phyloP scores from a whole-genome alignment of 2,113 vertebrate species.

The Lagenorhynchus albirostris region DNA sequence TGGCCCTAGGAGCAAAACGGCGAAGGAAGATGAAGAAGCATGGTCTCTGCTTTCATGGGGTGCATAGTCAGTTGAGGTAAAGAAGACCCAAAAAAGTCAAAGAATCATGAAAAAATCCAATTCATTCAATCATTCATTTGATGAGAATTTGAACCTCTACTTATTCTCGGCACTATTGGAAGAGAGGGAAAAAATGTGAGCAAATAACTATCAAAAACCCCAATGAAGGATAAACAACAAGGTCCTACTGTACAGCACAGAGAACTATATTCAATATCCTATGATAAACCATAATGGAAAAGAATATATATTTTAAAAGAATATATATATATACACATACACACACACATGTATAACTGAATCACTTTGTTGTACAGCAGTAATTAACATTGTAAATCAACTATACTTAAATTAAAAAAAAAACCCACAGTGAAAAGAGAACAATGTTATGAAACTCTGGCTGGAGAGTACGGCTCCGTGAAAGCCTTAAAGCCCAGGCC shows the following conservation, averaged over 20 bases:
- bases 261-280: no score
- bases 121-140: background rate
- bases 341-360: no score
- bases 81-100: background rate
- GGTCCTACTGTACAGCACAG: no score
- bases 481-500: background rate
- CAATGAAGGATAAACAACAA: background rate
- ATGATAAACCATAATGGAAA: no score
- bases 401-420: background rate
- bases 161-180: background rate
- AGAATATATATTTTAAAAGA: no score
- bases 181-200: background rate
- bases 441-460: background rate
- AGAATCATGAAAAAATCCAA: background rate
- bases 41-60: background rate
- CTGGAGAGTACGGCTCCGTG: background rate
- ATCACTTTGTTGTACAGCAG: no score
- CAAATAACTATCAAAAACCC: background rate
- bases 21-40: background rate
- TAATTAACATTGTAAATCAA: no score
- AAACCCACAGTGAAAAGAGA: background rate
- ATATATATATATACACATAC: no score
- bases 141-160: background rate
- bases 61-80: background rate
- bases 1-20: background rate